Conservation (phyloP, 2,797 vertebrate genomes). For the Acropternis orthonyx region DNA sequence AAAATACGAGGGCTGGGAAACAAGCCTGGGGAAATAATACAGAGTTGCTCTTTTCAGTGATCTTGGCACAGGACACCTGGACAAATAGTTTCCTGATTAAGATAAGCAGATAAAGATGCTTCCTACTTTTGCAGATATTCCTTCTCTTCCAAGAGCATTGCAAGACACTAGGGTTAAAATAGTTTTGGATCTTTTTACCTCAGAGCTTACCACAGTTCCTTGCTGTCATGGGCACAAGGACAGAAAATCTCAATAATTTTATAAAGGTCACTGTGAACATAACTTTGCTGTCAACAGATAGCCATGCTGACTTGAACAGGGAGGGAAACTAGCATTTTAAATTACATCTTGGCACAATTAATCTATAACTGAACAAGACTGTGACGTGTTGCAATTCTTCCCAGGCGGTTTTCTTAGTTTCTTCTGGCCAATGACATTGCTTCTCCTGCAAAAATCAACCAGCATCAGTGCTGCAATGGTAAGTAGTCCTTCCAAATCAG, state of each 20-base stretch:
- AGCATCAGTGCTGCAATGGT: neutral
- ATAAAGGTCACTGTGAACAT: neutral
- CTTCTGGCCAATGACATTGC: neutral
- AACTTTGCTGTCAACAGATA: neutral
- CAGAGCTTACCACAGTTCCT: neutral
- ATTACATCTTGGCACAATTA: neutral
- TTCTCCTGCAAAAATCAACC: neutral
- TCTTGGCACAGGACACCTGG: neutral
- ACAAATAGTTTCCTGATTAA: slow-evolving; percentile 19
- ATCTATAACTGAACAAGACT: neutral
- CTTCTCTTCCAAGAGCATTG: neutral
- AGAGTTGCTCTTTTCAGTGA: neutral
- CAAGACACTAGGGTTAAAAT: neutral
- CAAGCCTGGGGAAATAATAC: rapidly evolving
- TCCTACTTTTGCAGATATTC: neutral
- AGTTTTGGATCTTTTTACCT: neutral
- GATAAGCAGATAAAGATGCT: slow-evolving; percentile 9
- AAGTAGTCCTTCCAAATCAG: neutral
- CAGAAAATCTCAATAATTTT: neutral
- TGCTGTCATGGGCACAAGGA: neutral
- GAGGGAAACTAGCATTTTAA: neutral
- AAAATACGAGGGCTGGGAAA: neutral
- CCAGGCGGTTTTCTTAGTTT: neutral
- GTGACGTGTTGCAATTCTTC: neutral
- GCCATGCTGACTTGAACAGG: neutral